These are phyloP conservation scores for human DNA, from an alignment of 2,113 vertebrate genomes.

Conservation along the genomic window GRCh38 chr3:131227501-131228000, in stretches of 20 bases:
- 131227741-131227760: not conserved
- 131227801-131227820: not conserved
- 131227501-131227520: not conserved
- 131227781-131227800: not conserved
- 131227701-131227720: not conserved
- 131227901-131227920: not conserved
- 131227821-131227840: not conserved
- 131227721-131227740: not conserved
- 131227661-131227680: not conserved
- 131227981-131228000: not conserved
- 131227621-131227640: not conserved
- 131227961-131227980: slow-evolving; percentile 30
- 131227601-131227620: not conserved
- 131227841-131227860: not conserved
- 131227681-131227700: not conserved
- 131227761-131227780: not conserved
- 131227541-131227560: not conserved
- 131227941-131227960: not conserved
- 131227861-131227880: not conserved
- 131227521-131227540: not conserved
- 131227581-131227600: not conserved
- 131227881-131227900: not conserved
- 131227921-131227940: not conserved
- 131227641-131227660: not conserved
- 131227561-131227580: not conserved